Percentiles rank a stretch among this genome's conserved stretches.
Conservation (phyloP, 2,113 vertebrate genomes). For the Ceyx margarethae region DNA sequence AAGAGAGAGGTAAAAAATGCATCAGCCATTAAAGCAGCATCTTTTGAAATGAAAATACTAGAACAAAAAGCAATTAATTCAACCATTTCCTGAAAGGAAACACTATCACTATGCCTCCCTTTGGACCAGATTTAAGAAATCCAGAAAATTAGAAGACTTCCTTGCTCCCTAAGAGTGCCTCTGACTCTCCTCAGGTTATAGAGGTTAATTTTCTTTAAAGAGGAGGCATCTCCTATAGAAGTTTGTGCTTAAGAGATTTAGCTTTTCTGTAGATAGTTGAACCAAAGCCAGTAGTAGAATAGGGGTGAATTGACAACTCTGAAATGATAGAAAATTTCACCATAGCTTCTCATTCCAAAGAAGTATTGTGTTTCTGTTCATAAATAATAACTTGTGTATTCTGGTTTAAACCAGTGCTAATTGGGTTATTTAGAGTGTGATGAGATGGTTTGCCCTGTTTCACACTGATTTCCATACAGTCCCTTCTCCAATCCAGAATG, state of each 20-base stretch:
- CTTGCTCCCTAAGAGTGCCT: constrained; percentile 1
- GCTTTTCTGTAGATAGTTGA: constrained; percentile 8
- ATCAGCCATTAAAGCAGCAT: constrained; percentile 28
- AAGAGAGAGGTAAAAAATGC: constrained; percentile 41
- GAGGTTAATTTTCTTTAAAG: constrained; percentile 35
- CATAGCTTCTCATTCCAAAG: not conserved
- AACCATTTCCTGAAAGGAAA: constrained; percentile 43
- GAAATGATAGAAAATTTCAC: not conserved
- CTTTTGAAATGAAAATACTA: constrained; percentile 37
- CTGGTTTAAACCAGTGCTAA: not conserved
- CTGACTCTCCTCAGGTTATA: not conserved
- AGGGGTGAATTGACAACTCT: not conserved
- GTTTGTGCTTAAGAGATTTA: constrained; percentile 40
- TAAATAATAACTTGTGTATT: not conserved
- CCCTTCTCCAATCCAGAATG: not conserved
- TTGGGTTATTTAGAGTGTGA: not conserved
- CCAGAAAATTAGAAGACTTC: constrained; percentile 21
- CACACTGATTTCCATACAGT: not conserved
- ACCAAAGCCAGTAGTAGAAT: not conserved
- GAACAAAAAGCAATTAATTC: constrained; percentile 30
- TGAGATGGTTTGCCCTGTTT: not conserved
- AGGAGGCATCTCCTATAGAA: constrained; percentile 26
- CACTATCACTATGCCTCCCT: not conserved
- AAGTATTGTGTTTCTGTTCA: not conserved
- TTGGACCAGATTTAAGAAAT: constrained; percentile 12